Conservation (phyloP, 1,140 invertebrate genomes). For the Zaprionus gabonicus region DNA sequence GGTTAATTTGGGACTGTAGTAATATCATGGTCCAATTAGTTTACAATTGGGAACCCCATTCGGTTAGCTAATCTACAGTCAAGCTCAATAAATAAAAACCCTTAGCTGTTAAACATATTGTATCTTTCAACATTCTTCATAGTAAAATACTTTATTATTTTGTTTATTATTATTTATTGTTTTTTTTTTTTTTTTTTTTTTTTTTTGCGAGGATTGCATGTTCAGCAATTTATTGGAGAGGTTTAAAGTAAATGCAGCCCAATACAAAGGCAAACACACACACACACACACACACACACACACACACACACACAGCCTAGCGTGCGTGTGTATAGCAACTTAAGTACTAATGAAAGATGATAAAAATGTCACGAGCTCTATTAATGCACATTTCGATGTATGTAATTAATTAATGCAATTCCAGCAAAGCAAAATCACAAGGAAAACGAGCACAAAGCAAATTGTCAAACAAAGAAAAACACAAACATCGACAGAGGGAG, state of each 20-base stretch:
- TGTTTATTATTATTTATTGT: not conserved
- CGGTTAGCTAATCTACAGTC: not conserved
- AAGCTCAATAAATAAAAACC: not conserved
- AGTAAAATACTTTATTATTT: not conserved
- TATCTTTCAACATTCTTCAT: not conserved
- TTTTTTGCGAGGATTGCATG: conserved; percentile 7
- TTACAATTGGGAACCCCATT: not conserved
- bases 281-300: not conserved
- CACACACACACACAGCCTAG: not conserved
- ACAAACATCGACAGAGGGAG: conserved; percentile 7
- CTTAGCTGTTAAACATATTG: not conserved
- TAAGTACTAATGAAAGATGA: conserved; percentile 52
- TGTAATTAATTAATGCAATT: conserved; percentile 78
- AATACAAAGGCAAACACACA: conserved; percentile 4
- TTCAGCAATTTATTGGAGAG: conserved; percentile 26
- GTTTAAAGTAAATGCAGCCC: conserved; percentile 23
- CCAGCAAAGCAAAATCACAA: conserved; percentile 47
- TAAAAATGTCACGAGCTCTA: conserved; percentile 75
- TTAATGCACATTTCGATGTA: conserved; percentile 70
- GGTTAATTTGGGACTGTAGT: not conserved
- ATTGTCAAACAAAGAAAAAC: conserved; percentile 32
- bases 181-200: not conserved
- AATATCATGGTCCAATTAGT: not conserved
- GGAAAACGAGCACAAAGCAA: conserved; percentile 45
- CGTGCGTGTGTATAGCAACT: conserved; percentile 24